Percentiles rank a stretch among this genome's conserved stretches.
Conservation (phyloP, 2,113 vertebrate genomes). For the Caracal caracal region DNA sequence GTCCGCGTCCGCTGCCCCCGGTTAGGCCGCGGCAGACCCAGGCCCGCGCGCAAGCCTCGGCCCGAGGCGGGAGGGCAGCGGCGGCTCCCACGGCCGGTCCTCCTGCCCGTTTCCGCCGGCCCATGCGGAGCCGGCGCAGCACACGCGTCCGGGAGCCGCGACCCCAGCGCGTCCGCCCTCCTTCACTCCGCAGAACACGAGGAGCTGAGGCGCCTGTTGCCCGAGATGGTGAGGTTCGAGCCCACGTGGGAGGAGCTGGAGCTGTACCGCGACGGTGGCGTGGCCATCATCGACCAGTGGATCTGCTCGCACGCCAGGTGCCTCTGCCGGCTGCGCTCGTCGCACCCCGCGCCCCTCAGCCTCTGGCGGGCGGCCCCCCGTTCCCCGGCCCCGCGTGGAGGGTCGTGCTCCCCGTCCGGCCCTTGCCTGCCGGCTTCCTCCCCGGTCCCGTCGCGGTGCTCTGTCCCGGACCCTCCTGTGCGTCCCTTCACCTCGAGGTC, state of each 20-base stretch:
- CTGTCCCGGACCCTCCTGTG: not conserved
- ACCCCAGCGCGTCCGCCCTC: accelerated
- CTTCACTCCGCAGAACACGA: constrained; percentile 87
- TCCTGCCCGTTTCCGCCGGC: not conserved
- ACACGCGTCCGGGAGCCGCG: too few species aligned
- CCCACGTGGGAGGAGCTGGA: constrained; percentile 91
- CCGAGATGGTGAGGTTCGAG: constrained; percentile 93
- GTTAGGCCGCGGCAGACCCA: too few species aligned
- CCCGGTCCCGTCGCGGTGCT: accelerated
- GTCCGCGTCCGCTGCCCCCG: not conserved
- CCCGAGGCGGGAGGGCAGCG: not conserved
- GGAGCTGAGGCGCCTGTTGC: constrained; percentile 89
- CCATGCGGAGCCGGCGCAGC: not conserved
- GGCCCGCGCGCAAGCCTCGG: too few species aligned
- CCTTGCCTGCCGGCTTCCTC: accelerated
- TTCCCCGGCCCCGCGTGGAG: accelerated
- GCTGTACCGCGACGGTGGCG: constrained; percentile 94
- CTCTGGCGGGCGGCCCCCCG: not conserved
- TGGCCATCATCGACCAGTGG: constrained; percentile 98
- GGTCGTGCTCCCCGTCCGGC: accelerated
- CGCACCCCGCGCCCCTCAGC: too few species aligned
- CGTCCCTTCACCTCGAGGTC: not conserved
- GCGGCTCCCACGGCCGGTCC: accelerated
- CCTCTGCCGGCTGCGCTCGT: not conserved
- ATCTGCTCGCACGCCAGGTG: constrained; percentile 95